Evolutionary conservation across 2,888 invertebrate genomes (phyloP), one percentile per base, ranked within the genome.

Genomic region (Seira ritae): DNA sequence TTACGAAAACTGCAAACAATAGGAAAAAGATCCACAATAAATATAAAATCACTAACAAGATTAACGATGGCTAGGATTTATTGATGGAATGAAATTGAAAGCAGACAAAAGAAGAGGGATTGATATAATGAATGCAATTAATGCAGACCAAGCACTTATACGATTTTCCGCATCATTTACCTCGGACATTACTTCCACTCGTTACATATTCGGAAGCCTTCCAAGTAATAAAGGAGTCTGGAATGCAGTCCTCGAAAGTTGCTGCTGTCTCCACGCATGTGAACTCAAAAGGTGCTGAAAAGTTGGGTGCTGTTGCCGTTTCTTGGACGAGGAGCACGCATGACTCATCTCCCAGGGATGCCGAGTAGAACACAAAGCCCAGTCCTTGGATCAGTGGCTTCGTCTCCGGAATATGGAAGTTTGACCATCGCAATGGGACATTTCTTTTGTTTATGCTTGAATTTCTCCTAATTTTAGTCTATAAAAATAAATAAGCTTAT

Each of bases 171-270:
- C 31, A 31, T 31, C 31, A 31, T 31, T 55, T 55, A 55, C 55
- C 55, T 55, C 55, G 55, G 55, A 55, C 55, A 55, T 55, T 55
- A 55, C 17, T 55, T 55, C 55, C 55, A 55, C 55, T 55, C 2
- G 55, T 86, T 87, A 19, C 86, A 83, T 85, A 87, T 68, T 87
- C 87, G 19, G 85, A 83, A 55, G 86, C 67, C 71, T 76, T 84
- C 87, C 88, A 89, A 72, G 88, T 83, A n/a, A 88, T 67, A 65
- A 84, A 87, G 24, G 80, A 77, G 37, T 62, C 70, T 24, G 88
- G 88, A 60, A 89, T 86, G 22, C 65, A 68, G 76, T 89, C 89
- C 70, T 87, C 85, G 76, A 88, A 88, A 1, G 85, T 83, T n/a
- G 85, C 84, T 20, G 84, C 76, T 19, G 84, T 84, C 55, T 87